Evolutionary conservation across 1,140 invertebrate species (phyloP).

Genomic region (Drosophila baimaii): DNA sequence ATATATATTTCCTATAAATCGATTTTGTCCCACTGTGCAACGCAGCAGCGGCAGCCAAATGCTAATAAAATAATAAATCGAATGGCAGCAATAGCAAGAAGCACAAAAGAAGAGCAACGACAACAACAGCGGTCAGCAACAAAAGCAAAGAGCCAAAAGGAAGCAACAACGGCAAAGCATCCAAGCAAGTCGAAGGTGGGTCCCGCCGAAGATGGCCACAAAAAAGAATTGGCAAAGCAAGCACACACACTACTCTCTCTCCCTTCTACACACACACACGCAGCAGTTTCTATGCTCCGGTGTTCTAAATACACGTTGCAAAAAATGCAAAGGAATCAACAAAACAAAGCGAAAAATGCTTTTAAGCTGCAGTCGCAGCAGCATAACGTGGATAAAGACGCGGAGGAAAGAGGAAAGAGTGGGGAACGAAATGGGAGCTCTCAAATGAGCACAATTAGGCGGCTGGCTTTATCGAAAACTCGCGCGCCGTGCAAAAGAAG

Average conservation of each 20-base stretch:
- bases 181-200: conserved; percentile 66
- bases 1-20: background rate
- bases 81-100: conserved; percentile 48
- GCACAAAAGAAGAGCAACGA: conserved; percentile 51
- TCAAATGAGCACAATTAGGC: conserved; percentile 82
- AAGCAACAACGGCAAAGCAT: conserved; percentile 62
- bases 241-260: conserved; percentile 15
- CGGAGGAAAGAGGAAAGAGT: conserved; percentile 17
- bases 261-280: conserved; percentile 15
- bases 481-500: conserved; percentile 48
- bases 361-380: conserved; percentile 64
- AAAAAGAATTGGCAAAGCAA: conserved; percentile 64
- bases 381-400: conserved; percentile 49
- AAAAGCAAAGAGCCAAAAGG: conserved; percentile 46
- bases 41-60: conserved; percentile 47
- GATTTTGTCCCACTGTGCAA: conserved; percentile 48
- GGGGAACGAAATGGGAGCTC: conserved; percentile 54
- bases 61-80: conserved; percentile 83
- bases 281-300: conserved; percentile 48
- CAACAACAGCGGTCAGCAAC: conserved; percentile 60
- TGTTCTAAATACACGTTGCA: conserved; percentile 78
- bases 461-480: conserved; percentile 76
- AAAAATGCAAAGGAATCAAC: conserved; percentile 71
- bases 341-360: conserved; percentile 60
- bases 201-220: conserved; percentile 58